These are phyloP conservation scores for Tortrix viridana DNA, from an alignment of 2,888 invertebrate genomes.

Conservation along the genomic window DNA sequence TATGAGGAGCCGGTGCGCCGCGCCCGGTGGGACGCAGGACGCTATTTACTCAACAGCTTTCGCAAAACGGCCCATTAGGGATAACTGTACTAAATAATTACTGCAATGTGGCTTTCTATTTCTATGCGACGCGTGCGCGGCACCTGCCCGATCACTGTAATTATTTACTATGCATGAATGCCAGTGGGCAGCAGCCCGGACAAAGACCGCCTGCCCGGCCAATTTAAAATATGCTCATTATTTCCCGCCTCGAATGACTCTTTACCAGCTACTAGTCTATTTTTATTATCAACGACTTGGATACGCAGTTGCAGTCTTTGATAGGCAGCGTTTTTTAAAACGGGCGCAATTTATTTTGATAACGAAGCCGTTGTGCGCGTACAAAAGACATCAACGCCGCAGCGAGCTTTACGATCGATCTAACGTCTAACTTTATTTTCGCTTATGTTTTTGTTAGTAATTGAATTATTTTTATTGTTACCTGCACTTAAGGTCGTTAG, in stretches of 20 bases:
- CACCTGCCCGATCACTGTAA: slow-evolving; percentile 83
- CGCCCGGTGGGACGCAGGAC: slow-evolving; percentile 74
- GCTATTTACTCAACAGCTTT: slow-evolving; percentile 83
- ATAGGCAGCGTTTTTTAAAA: slow-evolving; percentile 15
- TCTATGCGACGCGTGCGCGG: slow-evolving; percentile 75
- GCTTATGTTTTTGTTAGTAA: slow-evolving; percentile 40
- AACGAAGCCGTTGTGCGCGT: slow-evolving; percentile 25
- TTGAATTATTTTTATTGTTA: slow-evolving; percentile 23
- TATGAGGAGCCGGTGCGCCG: slow-evolving; percentile 56
- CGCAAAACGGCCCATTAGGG: slow-evolving; percentile 82
- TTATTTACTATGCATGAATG: slow-evolving; percentile 84
- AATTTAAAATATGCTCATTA: slow-evolving; percentile 72
- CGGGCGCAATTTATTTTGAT: slow-evolving; percentile 19
- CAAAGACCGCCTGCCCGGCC: slow-evolving; percentile 54
- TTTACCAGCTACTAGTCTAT: slow-evolving; percentile 29
- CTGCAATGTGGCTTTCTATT: slow-evolving; percentile 84
- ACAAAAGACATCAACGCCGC: slow-evolving; percentile 48
- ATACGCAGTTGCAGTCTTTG: slow-evolving; percentile 23
- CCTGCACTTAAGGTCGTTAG: slow-evolving; percentile 2
- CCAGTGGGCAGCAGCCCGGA: slow-evolving; percentile 44
- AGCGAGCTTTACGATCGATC: slow-evolving; percentile 10
- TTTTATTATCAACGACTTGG: slow-evolving; percentile 32
- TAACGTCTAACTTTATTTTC: slow-evolving; percentile 14
- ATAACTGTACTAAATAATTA: slow-evolving; percentile 84
- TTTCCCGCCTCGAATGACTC: slow-evolving; percentile 63